These are phyloP conservation scores for Riparia riparia DNA, from an alignment of 2,113 vertebrate species.

Conservation along the genomic window DNA sequence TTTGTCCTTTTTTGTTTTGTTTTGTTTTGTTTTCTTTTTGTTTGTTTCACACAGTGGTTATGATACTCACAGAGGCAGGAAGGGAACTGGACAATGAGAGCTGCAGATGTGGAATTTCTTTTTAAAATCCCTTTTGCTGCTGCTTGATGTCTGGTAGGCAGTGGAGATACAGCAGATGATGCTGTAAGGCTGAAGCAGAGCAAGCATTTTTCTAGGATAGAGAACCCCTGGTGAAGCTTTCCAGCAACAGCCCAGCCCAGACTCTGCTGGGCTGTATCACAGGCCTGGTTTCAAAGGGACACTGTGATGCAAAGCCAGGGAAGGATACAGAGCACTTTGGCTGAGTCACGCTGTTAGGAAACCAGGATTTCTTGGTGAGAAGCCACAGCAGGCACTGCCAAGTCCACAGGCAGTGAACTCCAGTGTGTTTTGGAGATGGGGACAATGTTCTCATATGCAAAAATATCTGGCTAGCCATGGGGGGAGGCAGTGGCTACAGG, in stretches of 20 bases:
- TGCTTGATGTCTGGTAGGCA: not conserved
- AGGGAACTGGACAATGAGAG: conserved; percentile 2
- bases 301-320: not conserved
- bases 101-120: conserved; percentile 19
- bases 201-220: not conserved
- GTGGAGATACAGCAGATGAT: not conserved
- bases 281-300: not conserved
- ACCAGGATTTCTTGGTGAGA: conserved; percentile 2
- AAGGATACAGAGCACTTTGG: not conserved
- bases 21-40: not conserved
- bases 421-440: not conserved
- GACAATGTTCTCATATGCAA: not conserved
- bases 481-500: not conserved
- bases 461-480: not conserved
- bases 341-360: not conserved
- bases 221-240: not conserved
- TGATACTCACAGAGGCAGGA: not conserved
- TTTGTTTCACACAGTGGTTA: not conserved
- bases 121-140: not conserved
- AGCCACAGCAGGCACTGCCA: not conserved
- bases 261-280: not conserved
- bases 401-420: not conserved
- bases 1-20: not conserved
- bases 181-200: not conserved
- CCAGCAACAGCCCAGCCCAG: not conserved